Conservation (phyloP, 2,888 invertebrate species). For the Cybosia mesomella region DNA sequence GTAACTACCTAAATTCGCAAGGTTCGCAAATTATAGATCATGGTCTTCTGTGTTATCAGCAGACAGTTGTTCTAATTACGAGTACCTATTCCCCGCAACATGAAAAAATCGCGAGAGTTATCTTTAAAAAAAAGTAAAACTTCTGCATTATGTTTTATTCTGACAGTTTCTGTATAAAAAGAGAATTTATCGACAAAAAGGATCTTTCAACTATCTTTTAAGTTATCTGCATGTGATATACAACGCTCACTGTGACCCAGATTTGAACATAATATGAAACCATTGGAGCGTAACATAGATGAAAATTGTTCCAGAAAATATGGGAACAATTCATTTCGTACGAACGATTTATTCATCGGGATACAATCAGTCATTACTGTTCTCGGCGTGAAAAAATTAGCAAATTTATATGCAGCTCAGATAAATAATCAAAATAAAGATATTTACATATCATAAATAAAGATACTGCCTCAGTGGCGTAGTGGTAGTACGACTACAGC, state of each 20-base stretch:
- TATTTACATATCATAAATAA: conserved; percentile 30
- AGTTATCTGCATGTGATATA: conserved; percentile 42
- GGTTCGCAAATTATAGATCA: too few species aligned
- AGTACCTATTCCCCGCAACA: background rate
- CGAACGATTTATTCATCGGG: conserved; percentile 30
- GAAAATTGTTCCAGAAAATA: conserved; percentile 46
- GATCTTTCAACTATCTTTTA: conserved; percentile 23
- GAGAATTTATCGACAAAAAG: conserved; percentile 31
- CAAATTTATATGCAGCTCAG: conserved; percentile 44
- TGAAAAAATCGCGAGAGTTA: background rate
- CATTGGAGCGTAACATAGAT: conserved; percentile 39
- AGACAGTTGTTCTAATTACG: background rate
- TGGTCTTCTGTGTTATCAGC: background rate
- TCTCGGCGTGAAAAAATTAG: conserved; percentile 36
- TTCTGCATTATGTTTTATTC: background rate
- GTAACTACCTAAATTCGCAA: too few species aligned
- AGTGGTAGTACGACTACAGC: background rate
- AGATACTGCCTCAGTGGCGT: conserved; percentile 1
- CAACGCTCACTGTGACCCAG: conserved; percentile 36
- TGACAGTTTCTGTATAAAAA: conserved; percentile 22
- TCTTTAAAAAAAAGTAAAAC: background rate
- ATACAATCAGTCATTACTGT: conserved; percentile 33
- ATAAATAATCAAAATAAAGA: conserved; percentile 38
- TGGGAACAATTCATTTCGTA: conserved; percentile 44
- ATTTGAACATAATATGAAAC: conserved; percentile 37